Base-by-base conservation (phyloP, 2,888 invertebrate species). In the Lissonota sp. region DNA sequence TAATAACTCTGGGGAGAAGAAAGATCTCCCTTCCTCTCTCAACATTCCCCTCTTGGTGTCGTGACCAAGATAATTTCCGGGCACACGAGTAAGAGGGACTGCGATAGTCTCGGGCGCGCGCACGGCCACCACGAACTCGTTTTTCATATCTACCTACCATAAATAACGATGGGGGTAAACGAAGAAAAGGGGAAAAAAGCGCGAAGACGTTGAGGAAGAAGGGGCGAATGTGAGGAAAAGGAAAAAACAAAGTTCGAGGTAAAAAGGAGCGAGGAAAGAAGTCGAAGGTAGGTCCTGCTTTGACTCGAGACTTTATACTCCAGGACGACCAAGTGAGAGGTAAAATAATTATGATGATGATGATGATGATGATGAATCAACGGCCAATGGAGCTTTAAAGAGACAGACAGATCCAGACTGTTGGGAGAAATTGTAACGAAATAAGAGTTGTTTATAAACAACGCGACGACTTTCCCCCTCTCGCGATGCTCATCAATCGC, bases 51-150 rank as follows among this genome's bases (percentile, higher is more conserved):
- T 49, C 53, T 67, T 6, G 75, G 75, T 81, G 81, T 81, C 81
- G 81, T 81, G 81, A 81, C 81, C 78, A 55, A 81, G 81, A 81
- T 77, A 78, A 81, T 81, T 81, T 81, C 81, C 81, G 81, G 81
- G 78, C 81, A 64, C 77, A 78, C 40, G 66, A 62, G 66, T 77
- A 72, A 80, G 76, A 80, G 69, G 62, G 67, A 49, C 58, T 67
- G n/a, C 1, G 26, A 3, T 26, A 26, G 26, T n/a, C n/a, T 37
- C 49, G 69, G 55, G 66, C 53, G 76, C 53, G 79, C 79, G 71
- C 60, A 66, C 75, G 75, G 75, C 75, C 60, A 66, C 80, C 80
- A 73, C 77, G 77, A 81, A 77, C 80, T 77, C 73, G 80, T 77
- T 81, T 81, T 81, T 81, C 81, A 81, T 81, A 81, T 66, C 81